A percentile compares a stretch with the other conserved stretches of the same genome.
Conservation (phyloP, 2,797 vertebrate species). For the Urocyon cinereoargenteus region DNA sequence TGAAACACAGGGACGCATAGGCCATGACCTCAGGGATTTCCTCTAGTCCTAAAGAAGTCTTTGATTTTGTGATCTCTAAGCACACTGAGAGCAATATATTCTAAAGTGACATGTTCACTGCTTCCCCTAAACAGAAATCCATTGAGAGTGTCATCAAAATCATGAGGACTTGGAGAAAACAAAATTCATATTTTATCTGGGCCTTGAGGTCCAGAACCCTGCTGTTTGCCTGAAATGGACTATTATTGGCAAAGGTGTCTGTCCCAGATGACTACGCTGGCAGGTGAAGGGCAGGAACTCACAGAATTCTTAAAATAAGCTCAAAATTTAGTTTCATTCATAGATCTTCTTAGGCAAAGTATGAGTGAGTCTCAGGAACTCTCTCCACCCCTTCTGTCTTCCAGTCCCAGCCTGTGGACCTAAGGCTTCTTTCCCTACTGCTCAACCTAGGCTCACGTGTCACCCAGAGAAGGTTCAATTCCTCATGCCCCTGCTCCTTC, state of each 20-base stretch:
- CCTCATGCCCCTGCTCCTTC: background rate
- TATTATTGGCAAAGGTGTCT: background rate
- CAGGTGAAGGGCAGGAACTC: background rate
- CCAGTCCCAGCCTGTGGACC: background rate
- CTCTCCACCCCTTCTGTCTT: background rate
- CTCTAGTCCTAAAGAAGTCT: constrained; percentile 12
- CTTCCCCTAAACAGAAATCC: constrained; percentile 1
- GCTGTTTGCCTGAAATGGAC: background rate
- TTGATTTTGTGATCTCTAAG: constrained; percentile 43
- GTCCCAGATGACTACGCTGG: background rate
- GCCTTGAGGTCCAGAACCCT: background rate
- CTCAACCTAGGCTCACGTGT: background rate
- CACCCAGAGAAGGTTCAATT: constrained; percentile 7
- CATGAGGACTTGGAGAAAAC: constrained; percentile 10
- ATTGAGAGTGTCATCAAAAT: constrained; percentile 48
- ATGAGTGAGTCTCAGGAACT: background rate
- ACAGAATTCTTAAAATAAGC: constrained; percentile 43
- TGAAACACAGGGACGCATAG: constrained; percentile 2
- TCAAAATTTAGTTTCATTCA: constrained; percentile 40
- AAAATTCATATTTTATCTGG: constrained; percentile 22
- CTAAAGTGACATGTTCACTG: background rate
- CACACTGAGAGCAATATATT: background rate
- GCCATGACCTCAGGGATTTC: constrained; percentile 29
- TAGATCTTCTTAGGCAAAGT: constrained; percentile 15
- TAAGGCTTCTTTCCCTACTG: background rate